Base-by-base conservation (phyloP, 2,888 invertebrate species). In the Steinernema scapterisci region DNA sequence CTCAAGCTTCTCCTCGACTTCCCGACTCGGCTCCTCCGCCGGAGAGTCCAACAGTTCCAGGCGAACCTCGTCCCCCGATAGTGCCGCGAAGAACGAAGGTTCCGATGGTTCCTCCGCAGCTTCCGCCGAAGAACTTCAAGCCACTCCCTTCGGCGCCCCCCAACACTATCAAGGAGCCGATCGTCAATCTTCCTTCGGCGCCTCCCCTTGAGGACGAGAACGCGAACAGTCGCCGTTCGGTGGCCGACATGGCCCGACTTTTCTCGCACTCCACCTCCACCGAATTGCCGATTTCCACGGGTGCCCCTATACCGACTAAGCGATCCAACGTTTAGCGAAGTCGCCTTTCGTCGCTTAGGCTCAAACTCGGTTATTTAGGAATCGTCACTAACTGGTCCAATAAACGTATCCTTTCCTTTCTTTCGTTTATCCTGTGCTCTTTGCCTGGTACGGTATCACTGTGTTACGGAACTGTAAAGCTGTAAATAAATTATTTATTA, bases 221-320 rank as follows among this genome's bases (percentile, higher is more conserved):
- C 73, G 81, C 82, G 23, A 82, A 81, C 73, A 78, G 76, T 31
- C 52, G 83, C 23, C 72, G 75, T 25, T 80, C 80, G 38, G 83
- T 83, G 6, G 83, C 83, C 9, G 83, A 83, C 74, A 83, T 83
- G 82, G 79, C 83, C 3, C 76, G 76, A n/a, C 76, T 83, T 2
- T 83, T 82, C 63, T n/a, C n/a, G n/a, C n/a, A n/a, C n/a, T 31
- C 31, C 38, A n/a, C 63, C n/a, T 63, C 63, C 63, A 63, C 23
- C 63, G 63, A 63, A 25, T 63, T 63, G 63, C 63, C 63, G 7
- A 63, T 63, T n/a, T 63, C 63, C 31, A 63, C 63, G 63, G 63
- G 63, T 63, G 63, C 7, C 16, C 63, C 63, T 25, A 38, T 63
- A 16, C 63, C 63, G 27, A 27, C 63, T 31, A 63, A 63, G 25